Evolutionary conservation across 2,797 vertebrate genomes (phyloP), one percentile per base, ranked within the genome.

Genomic region (Alfaro cultratus): DNA sequence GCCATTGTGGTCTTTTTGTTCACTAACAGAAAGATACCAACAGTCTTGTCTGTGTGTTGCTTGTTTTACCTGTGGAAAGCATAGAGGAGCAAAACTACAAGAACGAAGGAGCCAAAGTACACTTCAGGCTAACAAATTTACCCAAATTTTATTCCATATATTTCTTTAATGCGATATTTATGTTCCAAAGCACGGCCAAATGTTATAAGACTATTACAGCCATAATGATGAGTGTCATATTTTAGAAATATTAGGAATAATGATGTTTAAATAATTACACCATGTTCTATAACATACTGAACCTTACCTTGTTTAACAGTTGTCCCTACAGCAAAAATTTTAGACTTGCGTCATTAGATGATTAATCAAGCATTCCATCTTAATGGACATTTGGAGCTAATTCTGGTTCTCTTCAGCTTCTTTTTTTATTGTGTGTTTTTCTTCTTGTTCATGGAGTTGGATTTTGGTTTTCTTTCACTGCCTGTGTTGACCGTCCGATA

Each of bases 401-500:
- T 64, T 64, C n/a, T 13, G 55, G 5, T 8, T 36, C 16, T 36
- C 16, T 64, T 21, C 15, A 16, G 29, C 15, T 62, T 31, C 62
- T 39, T 67, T 36, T 34, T 62, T 64, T 64, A 47, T 16, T 77
- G 46, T 80, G 67, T 29, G 18, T 70, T 84, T 80, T 74, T n/a
- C 51, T 51, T 62, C 75, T 2, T 6, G 31, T 70, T 78, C 73
- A 21, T 8, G 49, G 68, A 76, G 64, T 62, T 57, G n/a, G 41
- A 45, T 55, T 81, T 46, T 2, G 73, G 46, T 77, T 75, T 57
- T 31, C 55, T 76, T 15, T 70, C 83, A 85, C 74, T 81, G 78
- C 88, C 84, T 85, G 82, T 83, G 83, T 62, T 83, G 74, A 78
- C 62, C 57, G 79, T 85, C 83, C 67, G 64, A 79, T 83, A 82